Evolutionary conservation across 2,113 vertebrate species (phyloP), one percentile per base, ranked within the genome.

Genomic region (Ailurus styani): DNA sequence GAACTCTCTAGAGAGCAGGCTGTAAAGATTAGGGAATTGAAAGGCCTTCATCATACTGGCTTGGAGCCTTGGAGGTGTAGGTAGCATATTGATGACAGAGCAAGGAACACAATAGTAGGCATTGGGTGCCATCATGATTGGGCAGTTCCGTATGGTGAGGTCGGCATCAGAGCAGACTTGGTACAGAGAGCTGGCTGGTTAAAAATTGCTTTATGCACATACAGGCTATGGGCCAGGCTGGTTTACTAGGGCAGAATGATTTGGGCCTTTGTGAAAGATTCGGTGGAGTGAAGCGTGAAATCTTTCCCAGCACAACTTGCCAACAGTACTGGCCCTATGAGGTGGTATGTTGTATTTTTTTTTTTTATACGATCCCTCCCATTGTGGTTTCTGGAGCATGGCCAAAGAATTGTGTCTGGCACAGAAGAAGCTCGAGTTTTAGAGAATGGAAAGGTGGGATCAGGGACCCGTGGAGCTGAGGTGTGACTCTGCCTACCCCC

Each of bases 191-290:
- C 54, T 29, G 37, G 6, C 37, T 62, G 18, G 54, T 27, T 91
- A 55, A 42, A 62, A 15, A 52, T 14, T 45, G 50, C 52, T 66
- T 60, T 77, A 7, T 17, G 45, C 54, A 62, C 34, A 21, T 45
- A 4, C 10, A 50, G 68, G 21, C 37, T 62, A 21, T 1, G 15
- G 77, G 55, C 25, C n/a, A 54, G n/a, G n/a, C 21, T 66, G 23
- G 27, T 15, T 88, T 90, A 73, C 78, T 79, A 60, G 93, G 37
- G 96, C 64, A 88, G 84, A 95, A 81, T 94, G 95, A 93, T 85
- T 21, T 52, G 85, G 45, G 25, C 37, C 84, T 87, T 72, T 60
- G 54, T 93, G 60, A 66, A 88, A 21, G 27, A 81, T 29, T 34
- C 5, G 3, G 68, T 78, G n/a, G 81, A 64, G 40, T 45, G 68